These are phyloP conservation scores for Myotis vivesi DNA, from an alignment of 2,797 vertebrate genomes.

Conservation along the genomic window DNA sequence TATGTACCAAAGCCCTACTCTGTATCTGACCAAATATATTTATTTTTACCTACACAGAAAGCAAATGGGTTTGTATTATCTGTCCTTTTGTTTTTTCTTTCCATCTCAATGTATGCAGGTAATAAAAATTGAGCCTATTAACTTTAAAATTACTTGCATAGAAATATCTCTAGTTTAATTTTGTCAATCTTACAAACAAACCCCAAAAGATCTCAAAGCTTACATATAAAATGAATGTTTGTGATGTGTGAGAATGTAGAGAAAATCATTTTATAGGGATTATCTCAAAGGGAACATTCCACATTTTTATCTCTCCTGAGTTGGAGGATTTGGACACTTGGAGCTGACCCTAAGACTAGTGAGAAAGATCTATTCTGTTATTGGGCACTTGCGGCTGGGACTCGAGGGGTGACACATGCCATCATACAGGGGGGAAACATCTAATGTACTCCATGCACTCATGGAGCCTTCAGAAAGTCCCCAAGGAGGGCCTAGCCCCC, in stretches of 20 bases:
- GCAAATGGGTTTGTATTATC: not conserved
- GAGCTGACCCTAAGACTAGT: not conserved
- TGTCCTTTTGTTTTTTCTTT: not conserved
- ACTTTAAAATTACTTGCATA: not conserved
- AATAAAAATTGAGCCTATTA: not conserved
- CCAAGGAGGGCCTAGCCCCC: not conserved
- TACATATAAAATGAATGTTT: not conserved
- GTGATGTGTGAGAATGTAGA: not conserved
- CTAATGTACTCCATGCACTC: not conserved
- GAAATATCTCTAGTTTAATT: conserved; percentile 3
- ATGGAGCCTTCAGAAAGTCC: not conserved
- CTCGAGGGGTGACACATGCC: not conserved
- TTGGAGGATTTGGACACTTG: not conserved
- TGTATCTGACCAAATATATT: not conserved
- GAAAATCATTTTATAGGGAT: not conserved
- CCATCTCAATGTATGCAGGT: not conserved
- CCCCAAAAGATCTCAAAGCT: not conserved
- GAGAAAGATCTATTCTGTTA: not conserved
- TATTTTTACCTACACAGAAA: not conserved
- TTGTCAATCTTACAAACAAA: not conserved
- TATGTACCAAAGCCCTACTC: not conserved
- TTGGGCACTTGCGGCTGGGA: too few relatives aligned
- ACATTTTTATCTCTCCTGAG: not conserved
- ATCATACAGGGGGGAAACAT: accelerated
- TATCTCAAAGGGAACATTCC: not conserved